phyloP scores from a whole-genome alignment of 1,140 invertebrate genomes.

The Conopomorpha cramerella region DNA sequence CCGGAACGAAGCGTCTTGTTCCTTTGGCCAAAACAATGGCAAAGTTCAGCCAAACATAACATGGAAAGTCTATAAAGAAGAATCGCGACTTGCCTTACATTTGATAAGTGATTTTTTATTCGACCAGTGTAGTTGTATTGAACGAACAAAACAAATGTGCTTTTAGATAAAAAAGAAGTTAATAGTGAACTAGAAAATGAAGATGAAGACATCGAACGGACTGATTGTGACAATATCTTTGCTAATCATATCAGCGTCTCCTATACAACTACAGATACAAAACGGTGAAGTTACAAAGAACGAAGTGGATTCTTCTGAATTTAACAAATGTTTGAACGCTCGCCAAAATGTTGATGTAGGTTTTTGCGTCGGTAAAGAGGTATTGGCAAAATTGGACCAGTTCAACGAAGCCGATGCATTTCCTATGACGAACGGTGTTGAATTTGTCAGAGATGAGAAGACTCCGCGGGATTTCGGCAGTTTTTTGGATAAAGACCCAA shows the following conservation, averaged over 20 bases:
- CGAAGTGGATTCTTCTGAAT: constrained; percentile 20
- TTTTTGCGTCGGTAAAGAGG: constrained; percentile 71
- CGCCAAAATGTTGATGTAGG: constrained; percentile 43
- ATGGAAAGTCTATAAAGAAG: constrained; percentile 51
- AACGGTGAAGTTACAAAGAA: constrained; percentile 37
- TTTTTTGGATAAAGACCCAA: constrained; percentile 72
- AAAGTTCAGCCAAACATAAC: constrained; percentile 53
- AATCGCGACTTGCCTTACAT: constrained; percentile 20
- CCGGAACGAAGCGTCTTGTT: constrained; percentile 26
- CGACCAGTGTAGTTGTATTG: too few species aligned
- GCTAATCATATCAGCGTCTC: constrained; percentile 22
- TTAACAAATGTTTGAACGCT: constrained; percentile 59
- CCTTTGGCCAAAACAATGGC: constrained; percentile 44
- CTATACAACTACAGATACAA: constrained; percentile 31
- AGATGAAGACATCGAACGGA: too few species aligned
- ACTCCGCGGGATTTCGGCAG: constrained; percentile 58
- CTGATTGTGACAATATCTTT: too few species aligned
- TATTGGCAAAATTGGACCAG: constrained; percentile 66
- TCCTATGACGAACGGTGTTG: constrained; percentile 65
- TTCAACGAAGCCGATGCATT: constrained; percentile 69
- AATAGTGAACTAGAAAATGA: too few species aligned
- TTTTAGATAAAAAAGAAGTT: too few species aligned
- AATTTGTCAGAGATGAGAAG: constrained; percentile 62
- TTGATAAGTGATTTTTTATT: constrained; percentile 39
- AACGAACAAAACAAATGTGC: too few species aligned